Percentiles rank a stretch among this genome's conserved stretches.
Conservation (phyloP, 2,797 vertebrate genomes). For the Peromyscus melanophrys region DNA sequence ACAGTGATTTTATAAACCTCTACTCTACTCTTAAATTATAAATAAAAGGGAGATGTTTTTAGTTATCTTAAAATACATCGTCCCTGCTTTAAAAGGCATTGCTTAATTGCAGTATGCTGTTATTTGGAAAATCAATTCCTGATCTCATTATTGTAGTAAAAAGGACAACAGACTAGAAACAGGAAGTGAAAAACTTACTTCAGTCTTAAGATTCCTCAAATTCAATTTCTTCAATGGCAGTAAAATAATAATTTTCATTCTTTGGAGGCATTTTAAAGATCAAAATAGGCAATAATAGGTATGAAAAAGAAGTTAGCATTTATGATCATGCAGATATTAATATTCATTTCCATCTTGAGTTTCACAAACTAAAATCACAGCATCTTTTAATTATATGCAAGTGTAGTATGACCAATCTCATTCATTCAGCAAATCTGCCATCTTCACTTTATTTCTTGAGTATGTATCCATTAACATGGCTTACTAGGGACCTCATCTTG, state of each 20-base stretch:
- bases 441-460: slow-evolving; percentile 13
- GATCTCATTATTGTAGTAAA: background rate
- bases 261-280: slow-evolving; percentile 52
- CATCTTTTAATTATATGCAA: slow-evolving; percentile 35
- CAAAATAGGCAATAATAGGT: background rate
- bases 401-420: background rate
- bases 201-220: background rate
- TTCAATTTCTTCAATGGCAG: background rate
- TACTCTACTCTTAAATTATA: slow-evolving; percentile 3
- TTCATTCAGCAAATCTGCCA: slow-evolving; percentile 25
- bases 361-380: background rate
- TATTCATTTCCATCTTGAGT: background rate
- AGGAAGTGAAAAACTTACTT: slow-evolving; percentile 51
- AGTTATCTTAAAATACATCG: background rate
- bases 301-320: background rate
- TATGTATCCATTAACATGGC: background rate
- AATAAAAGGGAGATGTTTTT: background rate
- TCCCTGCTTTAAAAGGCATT: slow-evolving; percentile 21
- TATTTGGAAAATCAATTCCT: slow-evolving; percentile 44
- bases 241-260: slow-evolving; percentile 16
- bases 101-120: background rate
- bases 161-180: slow-evolving; percentile 10
- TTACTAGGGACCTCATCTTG: slow-evolving; percentile 21
- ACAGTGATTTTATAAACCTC: slow-evolving; percentile 15
- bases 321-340: background rate